Conservation (phyloP, 2,797 vertebrate species). For the Oreortyx pictus region DNA sequence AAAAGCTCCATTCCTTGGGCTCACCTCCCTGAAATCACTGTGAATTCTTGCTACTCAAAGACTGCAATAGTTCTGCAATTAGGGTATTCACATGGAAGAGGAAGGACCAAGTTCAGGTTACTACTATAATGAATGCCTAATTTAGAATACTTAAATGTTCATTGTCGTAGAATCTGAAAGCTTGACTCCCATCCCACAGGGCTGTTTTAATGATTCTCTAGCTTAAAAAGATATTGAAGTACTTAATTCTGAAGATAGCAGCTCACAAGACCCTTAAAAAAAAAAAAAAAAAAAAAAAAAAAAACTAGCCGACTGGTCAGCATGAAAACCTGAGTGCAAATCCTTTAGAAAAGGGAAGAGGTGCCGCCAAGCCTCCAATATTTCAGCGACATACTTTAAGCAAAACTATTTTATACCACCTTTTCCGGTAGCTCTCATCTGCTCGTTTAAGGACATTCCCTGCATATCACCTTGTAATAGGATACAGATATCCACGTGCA, state of each 20-base stretch:
- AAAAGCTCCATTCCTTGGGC: neutral
- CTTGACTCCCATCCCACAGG: neutral
- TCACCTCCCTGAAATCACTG: neutral
- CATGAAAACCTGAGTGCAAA: neutral
- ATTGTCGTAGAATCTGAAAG: neutral
- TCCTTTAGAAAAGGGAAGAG: neutral
- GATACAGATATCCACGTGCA: neutral
- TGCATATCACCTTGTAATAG: neutral
- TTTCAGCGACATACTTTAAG: neutral
- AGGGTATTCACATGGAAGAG: neutral
- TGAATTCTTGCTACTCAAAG: neutral
- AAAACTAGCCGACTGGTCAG: neutral
- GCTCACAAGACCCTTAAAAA: neutral
- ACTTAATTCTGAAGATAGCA: neutral
- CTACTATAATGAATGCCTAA: neutral
- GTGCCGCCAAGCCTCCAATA: neutral
- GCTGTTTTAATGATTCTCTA: neutral
- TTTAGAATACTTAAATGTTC: neutral
- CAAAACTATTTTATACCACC: neutral
- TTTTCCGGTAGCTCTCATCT: neutral
- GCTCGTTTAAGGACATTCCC: neutral
- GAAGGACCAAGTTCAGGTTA: neutral
- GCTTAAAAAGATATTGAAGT: conserved; percentile 9
- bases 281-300: neutral
- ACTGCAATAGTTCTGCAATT: neutral